A percentile compares a stretch with the other conserved stretches of the same genome.
Conservation (phyloP, 2,888 invertebrate genomes). For the Strigamia crassipes region DNA sequence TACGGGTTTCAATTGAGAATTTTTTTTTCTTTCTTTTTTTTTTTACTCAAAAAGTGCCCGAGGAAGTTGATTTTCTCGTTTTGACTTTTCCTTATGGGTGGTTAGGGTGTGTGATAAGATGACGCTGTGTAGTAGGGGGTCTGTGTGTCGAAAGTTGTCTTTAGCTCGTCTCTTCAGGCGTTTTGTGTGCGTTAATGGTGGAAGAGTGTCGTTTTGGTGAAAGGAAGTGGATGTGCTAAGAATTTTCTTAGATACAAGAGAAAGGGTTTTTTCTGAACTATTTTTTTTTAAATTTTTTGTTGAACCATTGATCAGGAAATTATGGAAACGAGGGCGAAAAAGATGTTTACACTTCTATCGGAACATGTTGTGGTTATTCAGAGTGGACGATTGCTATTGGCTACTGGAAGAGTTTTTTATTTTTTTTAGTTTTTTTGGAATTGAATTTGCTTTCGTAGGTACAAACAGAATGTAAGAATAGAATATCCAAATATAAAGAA, state of each 20-base stretch:
- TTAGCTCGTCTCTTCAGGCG: background rate
- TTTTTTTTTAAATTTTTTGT: background rate
- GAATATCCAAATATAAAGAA: no score
- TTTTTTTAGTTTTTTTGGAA: no score
- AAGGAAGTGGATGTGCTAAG: background rate
- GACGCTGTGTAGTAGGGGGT: background rate
- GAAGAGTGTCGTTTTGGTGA: background rate
- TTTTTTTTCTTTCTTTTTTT: background rate
- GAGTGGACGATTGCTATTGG: no score
- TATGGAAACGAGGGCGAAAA: no score
- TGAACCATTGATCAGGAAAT: background rate
- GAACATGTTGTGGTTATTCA: no score
- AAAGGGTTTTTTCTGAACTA: no score
- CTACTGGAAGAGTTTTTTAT: no score
- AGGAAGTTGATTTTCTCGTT: slow-evolving; percentile 10
- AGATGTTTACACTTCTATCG: no score
- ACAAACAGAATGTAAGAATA: no score
- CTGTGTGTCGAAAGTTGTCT: background rate
- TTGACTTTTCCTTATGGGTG: slow-evolving; percentile 3
- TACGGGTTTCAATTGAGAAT: background rate
- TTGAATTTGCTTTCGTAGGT: no score
- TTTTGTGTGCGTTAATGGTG: slow-evolving; percentile 1
- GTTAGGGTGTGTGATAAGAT: slow-evolving; percentile 12
- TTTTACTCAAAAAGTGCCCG: background rate
- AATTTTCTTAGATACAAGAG: background rate